Evolutionary conservation across 30 jellyfish, hydroid and myxozoan genomes (phyloP).

Genomic region (Cassiopea xamachana): DNA sequence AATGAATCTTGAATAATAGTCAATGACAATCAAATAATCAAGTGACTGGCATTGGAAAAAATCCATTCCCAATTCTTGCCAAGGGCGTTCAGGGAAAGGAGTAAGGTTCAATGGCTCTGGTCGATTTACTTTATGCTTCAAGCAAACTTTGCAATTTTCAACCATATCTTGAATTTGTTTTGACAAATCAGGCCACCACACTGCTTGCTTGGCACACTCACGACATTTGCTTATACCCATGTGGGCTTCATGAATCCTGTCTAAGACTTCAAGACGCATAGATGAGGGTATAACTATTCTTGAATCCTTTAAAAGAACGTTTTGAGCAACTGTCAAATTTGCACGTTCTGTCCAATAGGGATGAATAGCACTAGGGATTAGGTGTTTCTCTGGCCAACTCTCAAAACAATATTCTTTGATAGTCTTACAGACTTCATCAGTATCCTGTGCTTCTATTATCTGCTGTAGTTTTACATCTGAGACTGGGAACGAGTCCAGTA

Average conservation of each 20-base stretch:
- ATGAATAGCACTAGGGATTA: too few species aligned
- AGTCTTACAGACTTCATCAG: too few species aligned
- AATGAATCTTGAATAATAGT: not conserved
- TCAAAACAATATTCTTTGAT: too few species aligned
- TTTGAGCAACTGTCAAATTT: too few species aligned
- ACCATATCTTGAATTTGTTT: slow-evolving; percentile 40
- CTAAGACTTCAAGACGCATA: slow-evolving; percentile 38
- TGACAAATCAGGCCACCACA: slow-evolving; percentile 58
- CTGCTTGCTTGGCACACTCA: slow-evolving; percentile 29
- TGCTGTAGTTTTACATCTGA: too few species aligned
- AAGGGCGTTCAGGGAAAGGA: slow-evolving; percentile 35
- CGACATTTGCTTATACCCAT: slow-evolving; percentile 36
- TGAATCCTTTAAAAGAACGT: not conserved
- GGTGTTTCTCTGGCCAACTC: not conserved
- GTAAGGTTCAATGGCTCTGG: slow-evolving; percentile 2
- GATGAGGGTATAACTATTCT: slow-evolving; percentile 33
- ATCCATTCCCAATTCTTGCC: slow-evolving; percentile 22
- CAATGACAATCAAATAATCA: not conserved
- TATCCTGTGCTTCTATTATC: too few species aligned
- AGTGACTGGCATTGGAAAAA: slow-evolving; percentile 4
- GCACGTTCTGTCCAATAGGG: too few species aligned
- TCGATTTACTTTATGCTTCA: not conserved
- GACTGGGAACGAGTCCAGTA: too few species aligned
- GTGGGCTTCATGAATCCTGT: slow-evolving; percentile 50
- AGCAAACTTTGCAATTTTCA: slow-evolving; percentile 6